Conservation (phyloP, 2,888 invertebrate species). For the Synergus gifuensis region DNA sequence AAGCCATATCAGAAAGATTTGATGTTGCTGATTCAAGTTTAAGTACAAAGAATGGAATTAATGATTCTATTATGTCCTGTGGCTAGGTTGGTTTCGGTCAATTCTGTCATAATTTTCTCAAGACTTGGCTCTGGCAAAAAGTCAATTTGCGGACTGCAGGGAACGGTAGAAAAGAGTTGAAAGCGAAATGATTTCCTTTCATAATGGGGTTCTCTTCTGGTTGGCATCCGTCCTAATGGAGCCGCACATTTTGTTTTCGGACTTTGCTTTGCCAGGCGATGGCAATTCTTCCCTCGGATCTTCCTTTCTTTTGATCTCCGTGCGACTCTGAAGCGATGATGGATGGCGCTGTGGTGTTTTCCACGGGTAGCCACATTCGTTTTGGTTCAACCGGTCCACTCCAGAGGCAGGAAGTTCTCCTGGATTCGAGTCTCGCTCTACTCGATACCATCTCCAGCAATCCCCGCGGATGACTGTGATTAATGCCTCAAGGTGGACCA, state of each 20-base stretch:
- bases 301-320: conserved; percentile 37
- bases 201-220: conserved; percentile 25
- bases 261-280: conserved; percentile 35
- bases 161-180: conserved; percentile 31
- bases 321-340: conserved; percentile 38
- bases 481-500: conserved; percentile 28
- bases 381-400: conserved; percentile 37
- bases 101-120: neutral
- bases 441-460: conserved; percentile 29
- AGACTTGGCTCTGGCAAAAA: conserved; percentile 26
- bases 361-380: conserved; percentile 39
- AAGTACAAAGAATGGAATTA: neutral
- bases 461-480: conserved; percentile 38
- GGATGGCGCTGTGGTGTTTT: conserved; percentile 38
- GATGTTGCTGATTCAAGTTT: conserved; percentile 15
- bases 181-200: conserved; percentile 35
- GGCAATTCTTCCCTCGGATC: conserved; percentile 29
- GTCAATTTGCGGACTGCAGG: conserved; percentile 34
- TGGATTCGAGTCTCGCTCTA: conserved; percentile 6
- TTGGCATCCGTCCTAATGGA: conserved; percentile 40
- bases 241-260: conserved; percentile 37
- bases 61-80: conserved; percentile 32
- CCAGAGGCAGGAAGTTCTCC: conserved; percentile 40
- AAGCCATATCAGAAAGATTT: neutral
- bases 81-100: conserved; percentile 25